A percentile compares a stretch with the other conserved stretches of the same genome.
Conservation (phyloP, 2,797 vertebrate genomes). For the Myotis findleyi region DNA sequence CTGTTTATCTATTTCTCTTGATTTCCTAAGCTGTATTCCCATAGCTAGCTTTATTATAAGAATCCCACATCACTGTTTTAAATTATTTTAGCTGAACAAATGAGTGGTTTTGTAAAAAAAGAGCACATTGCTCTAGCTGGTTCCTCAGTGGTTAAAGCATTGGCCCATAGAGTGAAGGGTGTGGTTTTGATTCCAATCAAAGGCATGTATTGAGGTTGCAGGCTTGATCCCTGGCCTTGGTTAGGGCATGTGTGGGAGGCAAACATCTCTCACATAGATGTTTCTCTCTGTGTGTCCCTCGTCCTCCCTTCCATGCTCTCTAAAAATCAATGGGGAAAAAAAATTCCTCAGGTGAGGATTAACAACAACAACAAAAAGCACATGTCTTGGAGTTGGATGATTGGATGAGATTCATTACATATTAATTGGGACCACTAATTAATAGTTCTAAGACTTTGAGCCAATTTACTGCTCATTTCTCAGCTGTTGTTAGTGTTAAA, state of each 20-base stretch:
- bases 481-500: background rate
- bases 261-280: too few species aligned
- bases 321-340: too few species aligned
- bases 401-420: constrained; percentile 35
- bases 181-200: too few species aligned
- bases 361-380: background rate
- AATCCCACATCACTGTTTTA: background rate
- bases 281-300: too few species aligned
- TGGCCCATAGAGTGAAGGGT: too few species aligned
- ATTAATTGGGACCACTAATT: background rate
- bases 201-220: too few species aligned
- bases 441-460: constrained; percentile 23
- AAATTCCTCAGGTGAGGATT: too few species aligned
- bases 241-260: too few species aligned
- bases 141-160: too few species aligned
- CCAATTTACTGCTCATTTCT: background rate
- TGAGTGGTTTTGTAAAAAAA: background rate
- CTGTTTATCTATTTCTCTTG: background rate
- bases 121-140: too few species aligned
- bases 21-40: background rate
- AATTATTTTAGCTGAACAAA: constrained; percentile 24
- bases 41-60: background rate
- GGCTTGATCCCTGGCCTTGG: too few species aligned
- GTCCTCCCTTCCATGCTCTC: too few species aligned
- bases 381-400: background rate